These are phyloP conservation scores for Teleopsis dalmanni DNA, from an alignment of 1,140 invertebrate species.

Conservation along the genomic window DNA sequence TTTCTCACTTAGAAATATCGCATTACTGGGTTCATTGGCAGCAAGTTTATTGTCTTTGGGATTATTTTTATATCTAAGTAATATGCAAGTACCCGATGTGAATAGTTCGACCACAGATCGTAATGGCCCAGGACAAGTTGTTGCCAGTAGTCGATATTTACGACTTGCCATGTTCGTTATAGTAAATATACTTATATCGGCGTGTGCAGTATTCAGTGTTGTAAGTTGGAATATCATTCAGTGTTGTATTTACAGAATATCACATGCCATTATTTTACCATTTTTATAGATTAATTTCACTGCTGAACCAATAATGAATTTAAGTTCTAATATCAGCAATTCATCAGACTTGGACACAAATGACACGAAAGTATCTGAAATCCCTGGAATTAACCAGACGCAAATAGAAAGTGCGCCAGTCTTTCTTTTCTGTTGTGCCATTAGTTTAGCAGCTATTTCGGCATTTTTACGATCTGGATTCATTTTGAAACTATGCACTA, in stretches of 20 bases:
- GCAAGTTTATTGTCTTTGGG: conserved; percentile 57
- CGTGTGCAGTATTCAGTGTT: conserved; percentile 62
- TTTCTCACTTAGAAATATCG: conserved; percentile 48
- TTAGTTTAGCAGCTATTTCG: conserved; percentile 69
- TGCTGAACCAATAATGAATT: not conserved
- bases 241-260: not conserved
- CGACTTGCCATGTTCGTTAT: conserved; percentile 61
- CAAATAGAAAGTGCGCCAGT: conserved; percentile 45
- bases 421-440: conserved; percentile 69
- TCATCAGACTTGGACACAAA: not conserved
- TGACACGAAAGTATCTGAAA: conserved; percentile 4
- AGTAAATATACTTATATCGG: conserved; percentile 56
- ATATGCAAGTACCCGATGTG: conserved; percentile 40
- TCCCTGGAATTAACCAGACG: not conserved
- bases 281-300: too few relatives aligned
- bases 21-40: conserved; percentile 56
- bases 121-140: conserved; percentile 49
- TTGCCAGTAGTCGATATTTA: conserved; percentile 56
- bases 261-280: not conserved
- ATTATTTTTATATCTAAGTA: conserved; percentile 45
- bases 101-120: conserved; percentile 30
- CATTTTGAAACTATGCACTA: conserved; percentile 69
- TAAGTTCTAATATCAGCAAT: conserved; percentile 1
- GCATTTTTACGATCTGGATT: conserved; percentile 78
- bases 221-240: conserved; percentile 48